Conservation (phyloP, 2,113 vertebrate genomes). For the Hemiscyllium ocellatum region DNA sequence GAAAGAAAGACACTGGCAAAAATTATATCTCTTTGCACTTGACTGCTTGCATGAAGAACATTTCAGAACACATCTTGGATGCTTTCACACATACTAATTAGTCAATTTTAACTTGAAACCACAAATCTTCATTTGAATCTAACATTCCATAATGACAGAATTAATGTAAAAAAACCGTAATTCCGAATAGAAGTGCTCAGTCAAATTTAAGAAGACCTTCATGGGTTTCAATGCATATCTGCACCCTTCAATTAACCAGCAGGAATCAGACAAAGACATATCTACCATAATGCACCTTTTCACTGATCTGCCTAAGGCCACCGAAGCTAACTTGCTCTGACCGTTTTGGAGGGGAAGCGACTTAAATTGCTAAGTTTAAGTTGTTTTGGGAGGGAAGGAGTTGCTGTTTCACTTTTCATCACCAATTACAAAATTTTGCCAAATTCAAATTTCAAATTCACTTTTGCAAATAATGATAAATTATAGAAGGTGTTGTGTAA, state of each 20-base stretch:
- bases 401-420: not conserved
- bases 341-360: not conserved
- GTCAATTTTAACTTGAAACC: not conserved
- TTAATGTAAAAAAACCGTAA: not conserved
- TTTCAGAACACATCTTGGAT: not conserved
- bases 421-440: not conserved
- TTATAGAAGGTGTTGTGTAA: not conserved
- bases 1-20: not conserved
- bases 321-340: not conserved
- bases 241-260: not conserved
- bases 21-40: not conserved
- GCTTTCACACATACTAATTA: not conserved
- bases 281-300: too few relatives aligned
- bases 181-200: not conserved
- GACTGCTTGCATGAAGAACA: not conserved
- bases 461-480: not conserved
- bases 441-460: not conserved
- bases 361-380: not conserved
- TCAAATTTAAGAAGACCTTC: not conserved
- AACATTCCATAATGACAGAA: not conserved
- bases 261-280: not conserved
- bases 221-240: not conserved
- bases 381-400: not conserved
- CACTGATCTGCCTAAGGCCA: not conserved
- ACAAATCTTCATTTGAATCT: not conserved